phyloP scores from a whole-genome alignment of 2,888 invertebrate species.

The Agrilus cyanescens region DNA sequence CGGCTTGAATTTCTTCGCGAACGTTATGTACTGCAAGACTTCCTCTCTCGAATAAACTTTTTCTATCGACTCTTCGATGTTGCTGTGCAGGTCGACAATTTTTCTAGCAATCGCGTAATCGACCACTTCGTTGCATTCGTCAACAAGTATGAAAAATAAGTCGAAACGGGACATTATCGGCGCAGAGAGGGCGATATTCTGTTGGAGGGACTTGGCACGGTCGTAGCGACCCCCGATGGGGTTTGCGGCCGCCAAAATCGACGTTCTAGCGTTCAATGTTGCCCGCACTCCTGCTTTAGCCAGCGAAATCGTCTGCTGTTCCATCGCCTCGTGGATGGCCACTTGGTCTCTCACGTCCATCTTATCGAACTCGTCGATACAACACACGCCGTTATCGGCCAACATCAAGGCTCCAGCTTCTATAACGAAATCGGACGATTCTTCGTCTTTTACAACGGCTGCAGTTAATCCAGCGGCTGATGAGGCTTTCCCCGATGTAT shows the following conservation, averaged over 20 bases:
- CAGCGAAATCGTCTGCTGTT: constrained; percentile 97
- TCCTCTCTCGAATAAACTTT: constrained; percentile 80
- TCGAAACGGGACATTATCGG: constrained; percentile 99
- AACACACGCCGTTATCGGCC: constrained; percentile 97
- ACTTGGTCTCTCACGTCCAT: constrained; percentile 98
- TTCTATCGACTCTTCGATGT: constrained; percentile 67
- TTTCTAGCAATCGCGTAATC: constrained; percentile 96
- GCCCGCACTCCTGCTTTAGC: constrained; percentile 97
- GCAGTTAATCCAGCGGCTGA: constrained; percentile 97
- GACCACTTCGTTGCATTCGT: constrained; percentile 89
- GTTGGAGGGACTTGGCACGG: constrained; percentile 82
- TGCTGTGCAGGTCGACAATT: constrained; percentile 88
- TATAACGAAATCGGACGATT: constrained; percentile 96
- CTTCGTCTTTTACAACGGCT: constrained; percentile 96
- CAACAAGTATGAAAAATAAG: constrained; percentile 94
- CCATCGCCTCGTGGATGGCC: constrained; percentile 99
- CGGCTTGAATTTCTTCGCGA: constrained; percentile 92
- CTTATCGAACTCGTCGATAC: constrained; percentile 99
- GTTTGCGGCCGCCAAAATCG: constrained; percentile 96
- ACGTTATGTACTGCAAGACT: constrained; percentile 88
- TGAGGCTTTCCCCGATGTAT: constrained; percentile 98
- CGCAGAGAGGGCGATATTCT: constrained; percentile 85
- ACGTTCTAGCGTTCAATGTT: constrained; percentile 93
- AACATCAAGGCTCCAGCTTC: constrained; percentile 99
- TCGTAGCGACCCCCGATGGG: constrained; percentile 97